Evolutionary conservation across 2,113 vertebrate species (phyloP), one percentile per base, ranked within the genome.

Genomic region (Corythoichthys haematopterus): DNA sequence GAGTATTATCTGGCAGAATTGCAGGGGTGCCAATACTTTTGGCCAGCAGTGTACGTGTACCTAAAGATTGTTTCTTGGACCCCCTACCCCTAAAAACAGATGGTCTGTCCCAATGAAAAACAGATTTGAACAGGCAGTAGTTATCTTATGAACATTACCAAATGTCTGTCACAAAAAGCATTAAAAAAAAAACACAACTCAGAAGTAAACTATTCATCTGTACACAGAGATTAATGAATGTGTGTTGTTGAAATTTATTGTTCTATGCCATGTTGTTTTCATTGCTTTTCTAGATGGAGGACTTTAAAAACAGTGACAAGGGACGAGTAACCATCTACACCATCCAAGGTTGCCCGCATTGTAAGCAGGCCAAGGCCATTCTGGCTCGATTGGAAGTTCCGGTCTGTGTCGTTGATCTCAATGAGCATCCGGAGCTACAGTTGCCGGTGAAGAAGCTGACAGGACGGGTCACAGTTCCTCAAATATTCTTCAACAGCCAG

Each of bases 401-500:
- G 0, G 79, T 91, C 4, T 75, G 64, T 57, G 90, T 91, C 1
- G 86, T 93, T 55, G 88, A 93, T 36, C 1, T 93, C 15, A 85
- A 82, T 13, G 72, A 65, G 8, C 85, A 92, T 73, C 78, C 80
- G 0, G 85, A 83, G 68, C 73, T 93, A 2, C 75, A 79, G 65
- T 65, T 55, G 15, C 74, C 53, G 13, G 70, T 93, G 75, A 88
- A 88, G 76, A 77, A 88, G 61, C 83, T 91, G 56, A 89, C 91
- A 0, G 92, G 91, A 33, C 78, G 80, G 60, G 84, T 69, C 78
- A 79, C 90, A 0, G 87, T 92, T 37, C 91, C 92, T 15, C 92
- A 93, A 78, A 92, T 93, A 72, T 93, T 91, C 80, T 92, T 93
- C 43, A 93, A 93, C 80, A 84, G 55, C 48, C 6, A 90, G 45